phyloP scores from a whole-genome alignment of 1,140 invertebrate species.

The Paramacrobiotus metropolitanus region DNA sequence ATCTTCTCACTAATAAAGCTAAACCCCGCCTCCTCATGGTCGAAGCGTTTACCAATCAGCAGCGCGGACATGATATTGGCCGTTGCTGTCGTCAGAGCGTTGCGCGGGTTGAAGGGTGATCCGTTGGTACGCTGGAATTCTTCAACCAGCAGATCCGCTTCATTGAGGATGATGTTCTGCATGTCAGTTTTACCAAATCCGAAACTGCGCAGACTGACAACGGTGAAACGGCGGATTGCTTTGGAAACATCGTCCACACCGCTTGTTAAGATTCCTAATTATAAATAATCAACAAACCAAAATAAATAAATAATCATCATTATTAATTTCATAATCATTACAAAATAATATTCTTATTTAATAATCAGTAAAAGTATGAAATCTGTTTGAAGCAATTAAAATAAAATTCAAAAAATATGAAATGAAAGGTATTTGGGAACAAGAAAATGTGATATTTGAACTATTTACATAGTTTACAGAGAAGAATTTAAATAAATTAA shows the following conservation, averaged over 20 bases:
- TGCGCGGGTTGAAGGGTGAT: neutral
- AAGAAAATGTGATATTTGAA: too few species aligned
- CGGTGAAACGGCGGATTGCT: neutral
- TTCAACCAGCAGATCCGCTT: neutral
- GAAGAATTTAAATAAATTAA: too few species aligned
- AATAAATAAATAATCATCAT: too few species aligned
- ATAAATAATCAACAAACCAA: too few species aligned
- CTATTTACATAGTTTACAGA: too few species aligned
- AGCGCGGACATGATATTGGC: neutral
- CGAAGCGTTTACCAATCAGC: neutral
- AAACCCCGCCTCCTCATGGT: neutral
- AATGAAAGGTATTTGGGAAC: too few species aligned
- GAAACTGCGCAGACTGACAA: neutral
- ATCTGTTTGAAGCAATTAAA: too few species aligned
- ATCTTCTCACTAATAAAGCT: neutral
- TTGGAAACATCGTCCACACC: neutral
- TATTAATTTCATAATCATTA: too few species aligned
- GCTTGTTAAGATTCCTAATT: neutral
- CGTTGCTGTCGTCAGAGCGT: neutral
- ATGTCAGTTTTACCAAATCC: neutral
- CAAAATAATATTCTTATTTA: too few species aligned
- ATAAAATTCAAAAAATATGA: too few species aligned
- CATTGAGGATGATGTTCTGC: neutral
- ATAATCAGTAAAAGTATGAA: too few species aligned
- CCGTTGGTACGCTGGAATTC: neutral